These are phyloP conservation scores for Zosterops japonicus DNA, from an alignment of 2,113 vertebrate species.

Conservation along the genomic window DNA sequence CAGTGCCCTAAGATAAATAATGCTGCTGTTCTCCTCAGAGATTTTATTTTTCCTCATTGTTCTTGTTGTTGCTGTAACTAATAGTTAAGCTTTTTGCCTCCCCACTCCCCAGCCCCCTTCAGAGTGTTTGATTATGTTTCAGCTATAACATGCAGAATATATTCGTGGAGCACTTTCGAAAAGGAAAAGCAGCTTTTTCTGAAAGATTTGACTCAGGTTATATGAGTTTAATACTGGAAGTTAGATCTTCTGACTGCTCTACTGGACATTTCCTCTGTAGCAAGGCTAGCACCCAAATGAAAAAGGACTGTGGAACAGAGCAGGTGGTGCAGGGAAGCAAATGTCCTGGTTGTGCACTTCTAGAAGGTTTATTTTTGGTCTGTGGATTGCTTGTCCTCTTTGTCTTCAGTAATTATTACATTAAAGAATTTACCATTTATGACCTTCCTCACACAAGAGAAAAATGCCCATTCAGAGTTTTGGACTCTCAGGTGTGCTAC, in stretches of 20 bases:
- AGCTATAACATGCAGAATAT: fast-evolving
- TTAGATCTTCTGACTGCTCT: background rate
- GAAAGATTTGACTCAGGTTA: background rate
- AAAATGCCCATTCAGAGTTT: background rate
- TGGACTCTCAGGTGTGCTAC: background rate
- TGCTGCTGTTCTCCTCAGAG: background rate
- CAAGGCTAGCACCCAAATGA: background rate
- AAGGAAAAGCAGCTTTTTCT: background rate
- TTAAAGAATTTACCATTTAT: background rate
- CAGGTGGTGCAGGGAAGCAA: background rate
- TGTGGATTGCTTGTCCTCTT: background rate
- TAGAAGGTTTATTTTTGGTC: background rate
- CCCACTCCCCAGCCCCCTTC: fast-evolving
- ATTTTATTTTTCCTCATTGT: background rate
- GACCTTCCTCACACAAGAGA: background rate
- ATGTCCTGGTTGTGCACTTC: background rate
- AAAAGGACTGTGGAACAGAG: background rate
- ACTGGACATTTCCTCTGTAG: fast-evolving
- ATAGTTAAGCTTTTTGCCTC: background rate
- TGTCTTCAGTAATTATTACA: background rate
- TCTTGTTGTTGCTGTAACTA: background rate
- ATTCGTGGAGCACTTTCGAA: background rate
- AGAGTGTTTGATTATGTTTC: background rate
- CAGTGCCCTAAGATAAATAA: background rate
- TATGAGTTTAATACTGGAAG: fast-evolving